Base-by-base conservation (phyloP, 2,888 invertebrate genomes). In the Athalia cordata region DNA sequence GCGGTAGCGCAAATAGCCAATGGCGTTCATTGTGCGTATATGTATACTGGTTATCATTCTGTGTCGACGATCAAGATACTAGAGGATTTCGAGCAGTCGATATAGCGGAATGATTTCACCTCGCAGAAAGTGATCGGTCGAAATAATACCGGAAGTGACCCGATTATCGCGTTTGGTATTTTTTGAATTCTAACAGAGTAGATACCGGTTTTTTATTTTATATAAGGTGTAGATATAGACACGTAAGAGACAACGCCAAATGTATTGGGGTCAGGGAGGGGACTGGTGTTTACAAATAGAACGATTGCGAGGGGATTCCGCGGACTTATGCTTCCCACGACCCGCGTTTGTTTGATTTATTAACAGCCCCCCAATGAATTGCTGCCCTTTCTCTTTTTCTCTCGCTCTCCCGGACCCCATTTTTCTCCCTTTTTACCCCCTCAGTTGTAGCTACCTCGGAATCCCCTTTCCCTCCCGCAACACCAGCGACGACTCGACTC, bases 301-400 rank as follows among this genome's bases (percentile, higher is more conserved):
- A 85, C 83, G 84, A 86, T 86, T 82, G 84, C 84, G 81, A 80
- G 82, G 83, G 81, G 84, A 81, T 81, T 82, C 82, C 82, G 59
- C 15, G 62, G 84, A 85, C 83, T 86, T 85, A 84, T 84, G 85
- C 86, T 87, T 87, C 88, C 88, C 87, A 87, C 87, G 87, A 82
- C 82, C 81, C 80, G 82, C 84, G 81, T 80, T 82, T 83, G 84
- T 85, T 87, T 87, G 86, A 87, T 86, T 86, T 87, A 87, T 85
- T 81, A 84, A 79, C 81, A 82, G 81, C 83, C 81, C 80, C 84
- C 84, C 72, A 13, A 45, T 79, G 84, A 83, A 84, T 84, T 82
- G 81, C 81, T 79, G 81, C 81, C 66, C 80, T 79, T 81, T 64
- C 81, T 83, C 82, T 81, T 83, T 83, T 83, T 77, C 62, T 50